Base-by-base conservation (phyloP, 2,113 vertebrate genomes). In the Capra hircus region DNA sequence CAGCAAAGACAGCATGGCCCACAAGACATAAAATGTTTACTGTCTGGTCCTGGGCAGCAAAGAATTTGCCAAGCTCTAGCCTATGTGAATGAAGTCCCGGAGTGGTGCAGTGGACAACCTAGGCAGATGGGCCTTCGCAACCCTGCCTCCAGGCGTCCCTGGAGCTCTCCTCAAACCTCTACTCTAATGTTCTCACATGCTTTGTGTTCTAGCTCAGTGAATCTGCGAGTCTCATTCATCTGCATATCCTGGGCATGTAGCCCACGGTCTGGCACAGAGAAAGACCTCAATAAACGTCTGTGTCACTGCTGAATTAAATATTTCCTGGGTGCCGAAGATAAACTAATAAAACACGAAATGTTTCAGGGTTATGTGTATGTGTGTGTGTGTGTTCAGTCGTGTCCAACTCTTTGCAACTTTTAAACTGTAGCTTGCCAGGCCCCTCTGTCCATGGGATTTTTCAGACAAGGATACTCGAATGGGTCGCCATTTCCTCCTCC, bases 171-270 rank as follows among this genome's bases (percentile, higher is more conserved):
- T 27, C 33, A n/a, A 9, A 27, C 16, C 13, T 50, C 43, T 43
- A 1, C 12, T 40, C 45, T 43, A 10, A 15, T 8, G 28, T 19
- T 48, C 4, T 17, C 27, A 17, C 5, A 5, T 14, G 19, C 3
- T 7, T 50, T 33, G 17, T 67, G 36, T 16, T 12, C 30, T 0
- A 1, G 36, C 25, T 59, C 27, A 33, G n/a, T 88, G 84, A 59
- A 62, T n/a, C 59, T 48, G n/a, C 21, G 77, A 48, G 60, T n/a
- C 53, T 48, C 23, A 1, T 5, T 86, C n/a, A 53, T n/a, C 81
- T 90, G 78, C 50, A 27, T 23, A 27, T 10, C 36, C 27, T 40
- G 28, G n/a, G 50, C 9, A 21, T 30, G 11, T 40, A 30, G 27
- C 27, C 43, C 53, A 28, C 16, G 50, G 7, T 88, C 48, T 78